Conservation (phyloP, 2,888 invertebrate genomes). For the Deladenus siricidicola region DNA sequence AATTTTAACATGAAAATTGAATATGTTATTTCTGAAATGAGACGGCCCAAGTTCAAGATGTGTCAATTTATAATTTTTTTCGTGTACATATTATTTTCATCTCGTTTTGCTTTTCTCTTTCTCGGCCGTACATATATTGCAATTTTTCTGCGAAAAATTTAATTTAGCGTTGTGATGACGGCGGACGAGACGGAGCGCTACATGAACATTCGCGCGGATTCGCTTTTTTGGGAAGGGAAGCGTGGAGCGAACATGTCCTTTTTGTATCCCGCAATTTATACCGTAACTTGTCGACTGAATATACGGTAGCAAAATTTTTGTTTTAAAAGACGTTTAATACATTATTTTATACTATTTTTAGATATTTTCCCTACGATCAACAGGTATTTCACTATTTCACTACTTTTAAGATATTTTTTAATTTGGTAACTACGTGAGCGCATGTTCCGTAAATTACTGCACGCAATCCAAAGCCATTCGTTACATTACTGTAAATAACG, state of each 20-base stretch:
- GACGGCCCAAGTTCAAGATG: no score
- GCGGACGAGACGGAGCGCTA: constrained; percentile 51
- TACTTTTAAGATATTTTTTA: neutral
- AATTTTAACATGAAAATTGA: no score
- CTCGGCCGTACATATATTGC: neutral
- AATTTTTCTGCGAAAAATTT: neutral
- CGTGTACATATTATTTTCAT: no score
- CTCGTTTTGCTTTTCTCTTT: neutral
- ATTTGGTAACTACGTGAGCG: no score
- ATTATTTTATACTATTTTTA: constrained; percentile 11
- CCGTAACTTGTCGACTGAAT: constrained; percentile 45
- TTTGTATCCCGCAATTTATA: constrained; percentile 51
- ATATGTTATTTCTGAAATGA: no score
- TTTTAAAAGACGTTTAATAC: no score
- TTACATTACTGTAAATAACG: no score
- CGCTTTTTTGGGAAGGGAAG: constrained; percentile 37
- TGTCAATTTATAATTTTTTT: no score
- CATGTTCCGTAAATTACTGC: no score
- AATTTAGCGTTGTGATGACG: constrained; percentile 46
- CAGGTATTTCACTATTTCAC: neutral
- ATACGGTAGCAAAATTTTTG: constrained; percentile 27
- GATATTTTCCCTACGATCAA: constrained; percentile 51
- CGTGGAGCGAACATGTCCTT: constrained; percentile 45
- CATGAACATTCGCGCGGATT: constrained; percentile 48
- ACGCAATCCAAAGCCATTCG: no score